Base-by-base conservation (phyloP, 2,888 invertebrate species). In the Panorpa germanica region DNA sequence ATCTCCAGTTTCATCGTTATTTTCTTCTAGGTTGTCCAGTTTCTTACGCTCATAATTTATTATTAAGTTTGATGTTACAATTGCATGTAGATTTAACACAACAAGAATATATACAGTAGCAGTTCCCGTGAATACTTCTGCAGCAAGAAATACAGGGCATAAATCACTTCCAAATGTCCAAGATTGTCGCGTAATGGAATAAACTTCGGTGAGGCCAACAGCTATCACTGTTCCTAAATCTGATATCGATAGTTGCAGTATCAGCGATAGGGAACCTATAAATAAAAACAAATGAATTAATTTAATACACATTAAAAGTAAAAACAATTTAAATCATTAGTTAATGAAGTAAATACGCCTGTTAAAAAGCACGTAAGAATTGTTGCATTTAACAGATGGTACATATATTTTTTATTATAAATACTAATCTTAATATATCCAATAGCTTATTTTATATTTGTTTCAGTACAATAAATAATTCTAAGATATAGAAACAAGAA, bases 21-120 rank as follows among this genome's bases (percentile, higher is more conserved):
- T 46, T 31, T 45, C 43, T 27, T 40, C 49, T 39, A 48, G 46
- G 39, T 50, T 53, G 7, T 46, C 45, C 40, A 52, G 52, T 41
- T 52, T 50, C 14, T 47, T 41, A 5, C 48, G 40, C 34, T 51
- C 43, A 35, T 55, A 56, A 11, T 18, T 17, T 40, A 58, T 52
- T 43, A 63, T 57, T 16, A 64, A 44, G 39, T 63, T 65, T 37
- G 59, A 53, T 6, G 60, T 57, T 3, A 67, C 63, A 25, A 68
- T 52, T 11, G 61, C 53, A 40, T 69, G 70, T 32, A 69, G 54
- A 33, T 66, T 64, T 32, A 66, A 47, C 11, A 63, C 63, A 29
- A 59, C 52, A 18, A 64, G 50, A 35, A 68, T 52, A 45, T 68
- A 70, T 9, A 63, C 46, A 3, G 59, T 55, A n/a, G 63, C 57